These are phyloP conservation scores for Odontamblyopus lacepedii DNA, from an alignment of 2,797 vertebrate species.

Conservation along the genomic window DNA sequence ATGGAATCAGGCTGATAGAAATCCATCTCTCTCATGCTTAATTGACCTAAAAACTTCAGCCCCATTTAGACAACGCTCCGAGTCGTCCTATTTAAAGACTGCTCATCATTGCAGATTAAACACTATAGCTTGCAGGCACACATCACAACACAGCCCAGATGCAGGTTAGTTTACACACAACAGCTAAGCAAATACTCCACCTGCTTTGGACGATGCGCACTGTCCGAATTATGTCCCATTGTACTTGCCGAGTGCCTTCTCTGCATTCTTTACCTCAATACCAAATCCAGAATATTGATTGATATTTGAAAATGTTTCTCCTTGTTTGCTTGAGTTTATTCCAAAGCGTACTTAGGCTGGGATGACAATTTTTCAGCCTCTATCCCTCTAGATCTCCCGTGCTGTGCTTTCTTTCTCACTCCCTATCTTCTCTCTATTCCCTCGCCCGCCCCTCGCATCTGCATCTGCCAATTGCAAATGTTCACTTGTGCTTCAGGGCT, in stretches of 20 bases:
- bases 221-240: conserved; percentile 62
- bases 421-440: conserved; percentile 47
- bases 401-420: conserved; percentile 28
- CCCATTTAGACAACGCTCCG: conserved; percentile 69
- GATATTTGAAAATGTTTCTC: conserved; percentile 16
- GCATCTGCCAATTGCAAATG: conserved; percentile 59
- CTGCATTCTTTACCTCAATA: conserved; percentile 57
- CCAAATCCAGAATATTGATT: conserved; percentile 26
- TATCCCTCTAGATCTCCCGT: conserved; percentile 38
- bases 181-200: conserved; percentile 47
- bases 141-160: neutral
- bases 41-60: conserved; percentile 70
- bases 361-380: conserved; percentile 31
- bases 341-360: conserved; percentile 45
- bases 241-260: conserved; percentile 63
- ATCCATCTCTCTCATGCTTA: conserved; percentile 29
- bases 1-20: conserved; percentile 17
- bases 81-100: conserved; percentile 69
- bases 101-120: conserved; percentile 58
- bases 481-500: conserved; percentile 31
- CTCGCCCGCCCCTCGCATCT: conserved; percentile 53
- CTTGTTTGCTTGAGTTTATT: conserved; percentile 15
- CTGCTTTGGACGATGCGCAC: conserved; percentile 54
- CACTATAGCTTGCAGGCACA: neutral
- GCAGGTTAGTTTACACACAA: conserved; percentile 10